These are phyloP conservation scores for Sylvia atricapilla DNA, from an alignment of 2,113 vertebrate genomes.

Conservation along the genomic window DNA sequence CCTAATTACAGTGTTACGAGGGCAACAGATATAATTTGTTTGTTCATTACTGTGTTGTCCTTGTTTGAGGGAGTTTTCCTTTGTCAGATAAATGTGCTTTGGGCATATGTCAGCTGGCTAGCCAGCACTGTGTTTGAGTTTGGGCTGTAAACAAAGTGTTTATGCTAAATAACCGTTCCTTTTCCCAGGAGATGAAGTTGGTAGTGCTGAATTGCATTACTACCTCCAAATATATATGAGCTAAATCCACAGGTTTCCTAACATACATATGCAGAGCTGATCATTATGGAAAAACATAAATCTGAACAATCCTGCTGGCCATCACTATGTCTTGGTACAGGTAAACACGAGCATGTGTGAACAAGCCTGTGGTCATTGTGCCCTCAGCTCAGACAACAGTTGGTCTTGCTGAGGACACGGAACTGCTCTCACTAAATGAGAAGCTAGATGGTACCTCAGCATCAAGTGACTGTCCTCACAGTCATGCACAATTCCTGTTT, in stretches of 20 bases:
- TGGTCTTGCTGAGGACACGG: neutral
- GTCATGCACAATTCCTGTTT: neutral
- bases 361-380: neutral
- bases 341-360: fast-evolving
- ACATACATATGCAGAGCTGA: neutral
- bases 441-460: neutral
- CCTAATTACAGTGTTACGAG: neutral
- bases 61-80: neutral
- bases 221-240: neutral
- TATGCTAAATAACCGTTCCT: neutral
- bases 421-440: neutral
- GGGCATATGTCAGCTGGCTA: neutral
- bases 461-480: neutral
- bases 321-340: neutral
- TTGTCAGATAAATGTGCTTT: neutral
- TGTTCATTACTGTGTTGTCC: neutral
- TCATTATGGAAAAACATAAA: neutral
- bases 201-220: neutral
- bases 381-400: neutral
- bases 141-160: neutral
- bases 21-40: neutral
- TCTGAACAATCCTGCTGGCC: neutral
- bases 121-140: neutral
- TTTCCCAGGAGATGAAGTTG: neutral
- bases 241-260: neutral